Evolutionary conservation across 2,888 invertebrate genomes (phyloP), one percentile per base, ranked within the genome.

Genomic region (Drosophila algonquin): DNA sequence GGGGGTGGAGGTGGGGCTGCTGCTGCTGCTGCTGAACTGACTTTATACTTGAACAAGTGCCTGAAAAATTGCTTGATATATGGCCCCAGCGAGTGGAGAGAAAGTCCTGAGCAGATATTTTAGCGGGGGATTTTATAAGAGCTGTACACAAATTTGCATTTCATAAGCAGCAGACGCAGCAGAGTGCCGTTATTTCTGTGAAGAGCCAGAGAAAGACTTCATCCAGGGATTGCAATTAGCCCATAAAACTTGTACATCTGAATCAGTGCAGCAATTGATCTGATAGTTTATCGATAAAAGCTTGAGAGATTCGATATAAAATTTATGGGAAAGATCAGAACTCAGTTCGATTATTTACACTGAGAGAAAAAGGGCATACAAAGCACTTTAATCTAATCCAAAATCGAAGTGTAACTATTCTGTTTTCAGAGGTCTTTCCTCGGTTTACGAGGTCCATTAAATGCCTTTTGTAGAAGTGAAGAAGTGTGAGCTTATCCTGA

Each of bases 61-160:
- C 52, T 71, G 71, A 71, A 71, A 71, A 69, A 71, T 71, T 62
- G 35, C n/a, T 57, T 62, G 70, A 71, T 71, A 57, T 57, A 69
- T 68, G 56, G 65, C 35, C 52, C 24, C 3, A 2, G 57, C 40
- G 21, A 48, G 10, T 40, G 40, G 14, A n/a, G 18, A 21, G 35
- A 35, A 63, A 67, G 24, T 56, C 56, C 32, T 10, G 50, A 21
- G 32, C n/a, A 56, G 55, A 67, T 64, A 51, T 67, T 56, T 56
- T 64, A 16, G 2, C 51, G 50, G 51, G 14, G 46, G 51, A 40
- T 64, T 67, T 46, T 14, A 16, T 45, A n/a, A 40, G 56, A 64
- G 67, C 65, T 67, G 51, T 45, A 46, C 50, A 21, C 35, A 32
- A 65, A 68, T 68, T 64, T 52, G n/a, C 67, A 68, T 65, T 57